Evolutionary conservation across 1,140 invertebrate species (phyloP).

Genomic region (Zeugodacus cucurbitae): DNA sequence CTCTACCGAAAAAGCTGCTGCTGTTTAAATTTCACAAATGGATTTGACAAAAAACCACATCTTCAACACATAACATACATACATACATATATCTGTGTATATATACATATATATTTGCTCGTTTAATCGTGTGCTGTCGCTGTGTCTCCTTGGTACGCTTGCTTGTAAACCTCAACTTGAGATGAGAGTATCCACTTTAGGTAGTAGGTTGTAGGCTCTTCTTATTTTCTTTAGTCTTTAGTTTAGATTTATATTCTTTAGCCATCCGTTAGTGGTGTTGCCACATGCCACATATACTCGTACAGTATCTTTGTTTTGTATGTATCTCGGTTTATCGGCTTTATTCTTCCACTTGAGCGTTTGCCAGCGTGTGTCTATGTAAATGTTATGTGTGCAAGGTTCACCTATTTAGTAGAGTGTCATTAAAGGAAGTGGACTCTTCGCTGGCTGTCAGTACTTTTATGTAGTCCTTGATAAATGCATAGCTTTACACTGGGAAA

Average conservation of each 20-base stretch:
- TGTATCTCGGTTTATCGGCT: not conserved
- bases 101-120: not conserved
- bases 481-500: not conserved
- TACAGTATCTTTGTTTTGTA: not conserved
- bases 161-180: slow-evolving; percentile 18
- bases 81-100: not conserved
- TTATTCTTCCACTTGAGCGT: not conserved
- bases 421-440: slow-evolving; percentile 66
- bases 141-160: not conserved
- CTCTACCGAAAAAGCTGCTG: not conserved
- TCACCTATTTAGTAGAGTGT: slow-evolving; percentile 51
- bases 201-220: not conserved
- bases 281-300: not conserved
- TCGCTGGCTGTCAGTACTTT: slow-evolving; percentile 41
- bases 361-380: not conserved
- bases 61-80: too few species aligned
- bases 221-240: not conserved
- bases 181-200: slow-evolving; percentile 21
- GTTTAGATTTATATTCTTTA: not conserved
- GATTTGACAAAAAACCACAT: not conserved
- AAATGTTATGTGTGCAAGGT: not conserved
- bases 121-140: not conserved
- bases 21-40: not conserved
- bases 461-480: not conserved
- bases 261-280: not conserved